Evolutionary conservation across 2,797 vertebrate genomes (phyloP), one percentile per base, ranked within the genome.

Genomic region (Typhlichthys subterraneus): DNA sequence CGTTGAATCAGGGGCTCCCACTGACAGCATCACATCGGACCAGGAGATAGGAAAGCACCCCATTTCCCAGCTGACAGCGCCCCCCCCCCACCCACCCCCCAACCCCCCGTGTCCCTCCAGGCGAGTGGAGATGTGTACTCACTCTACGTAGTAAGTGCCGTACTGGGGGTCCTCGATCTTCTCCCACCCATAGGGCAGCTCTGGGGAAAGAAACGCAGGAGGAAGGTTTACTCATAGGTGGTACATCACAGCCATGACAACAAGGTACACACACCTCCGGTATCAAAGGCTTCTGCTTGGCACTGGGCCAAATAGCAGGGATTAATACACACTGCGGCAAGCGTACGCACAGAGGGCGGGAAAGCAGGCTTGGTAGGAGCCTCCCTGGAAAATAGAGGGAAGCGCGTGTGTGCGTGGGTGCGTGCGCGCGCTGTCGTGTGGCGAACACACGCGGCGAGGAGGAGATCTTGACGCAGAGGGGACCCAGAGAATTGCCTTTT

Each of bases 101-200:
- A 4, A 29, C 23, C 23, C 23, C 23, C 23, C 23, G 51, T 59
- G 53, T 11, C 3, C 50, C 45, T 1, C 13, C 29, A 63, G 59
- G 63, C 64, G 50, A 12, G 45, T 15, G 17, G 19, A 63, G 23
- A 51, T 17, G 38, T 80, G 70, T 76, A 96, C 97, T 99, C 87
- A 99, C 98, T 99, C 97, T 10, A 99, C 97, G 0, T 95, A 99
- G 59, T 99, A 99, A 10, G 92, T 96, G 72, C 98, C 98, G 0
- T 95, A 99, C 53, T 99, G 97, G 48, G 97, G 98, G 79, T 99
- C 98, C 72, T 97, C 96, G 69, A 99, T 99, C 91, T 95, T 98
- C 88, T 99, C 98, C 97, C 98, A 99, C 72, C 97, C 98, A 33
- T 99, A 99, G 53, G 98, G 98, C 89, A 99, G 94, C 86, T 99